Base-by-base conservation (phyloP, 1,140 invertebrate species). In the Calliopsis andreniformis region DNA sequence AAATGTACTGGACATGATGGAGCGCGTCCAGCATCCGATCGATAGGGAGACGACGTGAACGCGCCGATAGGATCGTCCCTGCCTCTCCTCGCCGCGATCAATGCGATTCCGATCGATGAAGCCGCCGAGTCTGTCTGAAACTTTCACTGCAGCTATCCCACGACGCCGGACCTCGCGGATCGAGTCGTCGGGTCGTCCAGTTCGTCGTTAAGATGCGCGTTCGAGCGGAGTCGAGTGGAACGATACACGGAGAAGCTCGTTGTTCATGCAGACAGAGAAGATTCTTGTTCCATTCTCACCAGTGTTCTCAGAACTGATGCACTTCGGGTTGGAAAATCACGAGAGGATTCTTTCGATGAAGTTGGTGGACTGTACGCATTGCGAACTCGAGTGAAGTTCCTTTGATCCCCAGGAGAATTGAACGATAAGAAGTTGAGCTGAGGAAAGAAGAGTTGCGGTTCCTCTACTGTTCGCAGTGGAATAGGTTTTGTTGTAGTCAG, bases 1-100 rank as follows among this genome's bases (percentile, higher is more conserved):
- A 56, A 59, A 76, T 69, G 23, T 47, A 59, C 23, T 25, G 30
- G 53, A 43, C 64, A 76, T 32, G 30, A 76, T 68, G 23, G 64
- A 76, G 23, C 43, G 32, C 39, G 49, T 53, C 20, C 39, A 4
- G 4, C 2, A 20, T 20, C 12, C 30, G 32, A 76, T 76, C 63
- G 72, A 76, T 76, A 76, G 20, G 0, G 6, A 10, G 23, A 32
- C 23, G 35, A 25, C 23, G 32, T 32, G 12, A 67, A 45, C n/a
- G 35, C 16, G 23, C 20, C 51, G 39, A 66, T 59, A 58, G 62
- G 28, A 66, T 51, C 35, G 16, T 10, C 25, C 14, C 8, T n/a
- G 28, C 30, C 6, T n/a, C 18, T 6, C 42, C 39, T 25, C 12
- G 10, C n/a, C 30, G 32, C n/a, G 23, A 45, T 70, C 68, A 55